These are phyloP conservation scores for Lucilia sericata DNA, from an alignment of 1,140 invertebrate genomes.

Conservation along the genomic window DNA sequence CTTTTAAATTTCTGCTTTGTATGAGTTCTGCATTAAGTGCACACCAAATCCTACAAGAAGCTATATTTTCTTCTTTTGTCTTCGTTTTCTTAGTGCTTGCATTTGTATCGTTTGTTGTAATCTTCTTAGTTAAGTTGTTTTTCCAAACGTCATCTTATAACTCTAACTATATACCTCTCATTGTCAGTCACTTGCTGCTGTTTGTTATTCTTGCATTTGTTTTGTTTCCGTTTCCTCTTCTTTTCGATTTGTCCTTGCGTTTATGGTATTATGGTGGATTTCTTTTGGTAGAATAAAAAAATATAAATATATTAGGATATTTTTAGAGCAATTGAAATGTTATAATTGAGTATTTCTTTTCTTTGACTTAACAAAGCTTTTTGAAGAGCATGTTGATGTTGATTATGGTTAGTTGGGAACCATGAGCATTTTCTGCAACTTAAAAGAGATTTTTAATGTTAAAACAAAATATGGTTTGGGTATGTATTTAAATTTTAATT, in stretches of 20 bases:
- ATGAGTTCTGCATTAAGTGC: not conserved
- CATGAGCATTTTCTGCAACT: too few relatives aligned
- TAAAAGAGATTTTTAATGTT: too few relatives aligned
- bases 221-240: not conserved
- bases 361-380: not conserved
- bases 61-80: not conserved
- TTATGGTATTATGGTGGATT: not conserved
- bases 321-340: not conserved
- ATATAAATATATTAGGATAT: not conserved
- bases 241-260: not conserved
- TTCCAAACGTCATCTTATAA: not conserved
- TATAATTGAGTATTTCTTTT: not conserved
- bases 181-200: not conserved
- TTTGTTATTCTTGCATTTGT: not conserved
- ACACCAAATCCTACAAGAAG: not conserved
- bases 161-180: not conserved
- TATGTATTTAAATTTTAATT: too few relatives aligned
- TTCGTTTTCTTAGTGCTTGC: too few relatives aligned
- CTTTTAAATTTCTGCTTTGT: not conserved
- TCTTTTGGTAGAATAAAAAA: not conserved
- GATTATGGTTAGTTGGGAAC: too few relatives aligned
- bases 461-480: too few relatives aligned
- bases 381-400: too few relatives aligned
- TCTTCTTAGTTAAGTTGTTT: not conserved
- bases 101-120: not conserved